phyloP scores from a whole-genome alignment of 2,113 vertebrate genomes.

The Macquaria australasica region DNA sequence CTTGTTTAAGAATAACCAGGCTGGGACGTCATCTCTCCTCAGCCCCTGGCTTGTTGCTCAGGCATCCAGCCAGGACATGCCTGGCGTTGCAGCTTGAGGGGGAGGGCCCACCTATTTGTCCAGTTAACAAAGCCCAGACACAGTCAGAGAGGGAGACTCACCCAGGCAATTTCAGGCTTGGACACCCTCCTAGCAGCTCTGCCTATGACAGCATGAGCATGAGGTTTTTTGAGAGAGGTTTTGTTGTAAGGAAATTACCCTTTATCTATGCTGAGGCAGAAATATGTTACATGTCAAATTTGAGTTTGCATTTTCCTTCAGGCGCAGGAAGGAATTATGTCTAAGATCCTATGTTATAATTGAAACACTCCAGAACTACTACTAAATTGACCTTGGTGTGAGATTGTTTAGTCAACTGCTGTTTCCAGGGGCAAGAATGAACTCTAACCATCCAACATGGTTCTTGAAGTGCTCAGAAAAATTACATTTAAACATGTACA shows the following conservation, averaged over 20 bases:
- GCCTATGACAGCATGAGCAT: too few relatives aligned
- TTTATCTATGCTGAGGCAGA: background rate
- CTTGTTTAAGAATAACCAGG: conserved; percentile 15
- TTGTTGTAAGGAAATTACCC: background rate
- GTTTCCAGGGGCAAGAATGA: background rate
- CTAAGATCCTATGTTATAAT: background rate
- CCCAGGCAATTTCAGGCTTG: conserved; percentile 5
- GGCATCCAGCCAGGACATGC: conserved; percentile 32
- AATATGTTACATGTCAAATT: conserved; percentile 2
- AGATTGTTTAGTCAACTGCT: background rate
- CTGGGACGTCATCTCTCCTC: conserved; percentile 27
- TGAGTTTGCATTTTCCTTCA: background rate
- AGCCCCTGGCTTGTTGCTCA: conserved; percentile 18
- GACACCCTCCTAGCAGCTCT: conserved; percentile 4
- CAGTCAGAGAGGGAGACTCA: conserved; percentile 11
- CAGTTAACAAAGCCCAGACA: conserved; percentile 36
- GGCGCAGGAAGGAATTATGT: background rate
- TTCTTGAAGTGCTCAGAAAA: too few relatives aligned
- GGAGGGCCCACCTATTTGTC: conserved; percentile 21
- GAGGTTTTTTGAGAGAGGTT: background rate
- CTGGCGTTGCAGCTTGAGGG: conserved; percentile 10
- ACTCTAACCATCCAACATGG: background rate
- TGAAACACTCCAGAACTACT: background rate
- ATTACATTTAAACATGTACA: too few relatives aligned
- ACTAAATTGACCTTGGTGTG: background rate